phyloP scores from a whole-genome alignment of 2,888 invertebrate genomes.

The Lumbricus terrestris region DNA sequence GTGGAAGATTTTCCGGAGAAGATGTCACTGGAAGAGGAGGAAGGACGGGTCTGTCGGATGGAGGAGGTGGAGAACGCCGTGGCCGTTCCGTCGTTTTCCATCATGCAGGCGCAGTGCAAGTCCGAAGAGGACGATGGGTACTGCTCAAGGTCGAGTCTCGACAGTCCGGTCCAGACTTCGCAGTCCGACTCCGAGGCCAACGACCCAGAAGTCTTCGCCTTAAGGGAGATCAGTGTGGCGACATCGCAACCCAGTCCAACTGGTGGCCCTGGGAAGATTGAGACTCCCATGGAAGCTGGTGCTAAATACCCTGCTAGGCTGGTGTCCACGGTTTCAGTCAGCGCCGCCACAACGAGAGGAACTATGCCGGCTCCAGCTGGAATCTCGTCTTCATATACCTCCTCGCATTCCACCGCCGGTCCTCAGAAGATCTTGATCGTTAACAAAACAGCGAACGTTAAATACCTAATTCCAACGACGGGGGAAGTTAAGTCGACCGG shows the following conservation, averaged over 20 bases:
- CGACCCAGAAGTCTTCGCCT: slow-evolving; percentile 24
- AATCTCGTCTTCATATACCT: not conserved
- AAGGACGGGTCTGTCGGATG: not conserved
- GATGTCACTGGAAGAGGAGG: not conserved
- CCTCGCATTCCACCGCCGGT: not conserved
- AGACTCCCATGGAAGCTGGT: not conserved
- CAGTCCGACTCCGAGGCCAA: slow-evolving; percentile 28
- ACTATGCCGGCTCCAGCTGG: not conserved
- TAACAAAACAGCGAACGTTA: not conserved
- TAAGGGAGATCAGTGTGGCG: not conserved
- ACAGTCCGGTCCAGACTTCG: slow-evolving; percentile 37
- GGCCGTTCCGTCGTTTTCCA: not conserved
- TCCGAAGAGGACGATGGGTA: slow-evolving; percentile 42
- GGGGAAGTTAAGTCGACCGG: not conserved
- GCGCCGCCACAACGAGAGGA: not conserved
- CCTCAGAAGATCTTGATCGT: not conserved
- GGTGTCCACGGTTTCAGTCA: not conserved
- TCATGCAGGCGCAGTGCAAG: slow-evolving; percentile 11
- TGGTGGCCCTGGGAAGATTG: not conserved
- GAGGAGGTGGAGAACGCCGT: not conserved
- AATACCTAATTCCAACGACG: not conserved
- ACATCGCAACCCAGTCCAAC: not conserved
- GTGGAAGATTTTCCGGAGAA: not conserved
- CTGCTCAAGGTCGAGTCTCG: slow-evolving; percentile 40
- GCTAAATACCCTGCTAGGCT: not conserved